These are phyloP conservation scores for Geophilus truncorum DNA, from an alignment of 2,888 invertebrate species.

Conservation along the genomic window DNA sequence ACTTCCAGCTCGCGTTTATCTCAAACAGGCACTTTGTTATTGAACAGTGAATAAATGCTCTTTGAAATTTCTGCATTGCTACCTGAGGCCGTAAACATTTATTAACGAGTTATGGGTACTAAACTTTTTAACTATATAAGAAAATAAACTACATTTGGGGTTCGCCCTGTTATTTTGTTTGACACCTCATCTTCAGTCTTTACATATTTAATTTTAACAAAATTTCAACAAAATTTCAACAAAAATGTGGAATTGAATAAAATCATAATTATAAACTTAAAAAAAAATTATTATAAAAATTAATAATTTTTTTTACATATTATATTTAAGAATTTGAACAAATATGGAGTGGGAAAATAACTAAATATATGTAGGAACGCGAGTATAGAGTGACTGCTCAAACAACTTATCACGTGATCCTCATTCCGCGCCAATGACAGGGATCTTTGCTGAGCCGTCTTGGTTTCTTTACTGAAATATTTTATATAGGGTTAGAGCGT, in stretches of 20 bases:
- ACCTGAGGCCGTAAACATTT: background rate
- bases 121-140: background rate
- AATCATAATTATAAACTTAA: no score
- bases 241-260: no score
- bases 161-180: background rate
- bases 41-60: background rate
- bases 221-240: no score
- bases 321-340: background rate
- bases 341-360: background rate
- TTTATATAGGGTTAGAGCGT: slow-evolving; percentile 19
- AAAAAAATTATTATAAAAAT: no score
- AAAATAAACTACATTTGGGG: background rate
- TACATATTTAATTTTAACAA: background rate
- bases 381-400: background rate
- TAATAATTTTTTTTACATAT: no score
- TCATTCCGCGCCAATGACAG: slow-evolving; percentile 3
- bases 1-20: background rate
- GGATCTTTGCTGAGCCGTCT: background rate
- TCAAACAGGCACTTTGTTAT: background rate
- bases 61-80: background rate
- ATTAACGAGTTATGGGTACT: background rate
- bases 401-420: slow-evolving; percentile 2
- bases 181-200: background rate
- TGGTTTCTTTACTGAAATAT: slow-evolving; percentile 11
- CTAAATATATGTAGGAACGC: background rate